Evolutionary conservation across 2,113 vertebrate genomes (phyloP).

Genomic region (Synodontis membranacea): DNA sequence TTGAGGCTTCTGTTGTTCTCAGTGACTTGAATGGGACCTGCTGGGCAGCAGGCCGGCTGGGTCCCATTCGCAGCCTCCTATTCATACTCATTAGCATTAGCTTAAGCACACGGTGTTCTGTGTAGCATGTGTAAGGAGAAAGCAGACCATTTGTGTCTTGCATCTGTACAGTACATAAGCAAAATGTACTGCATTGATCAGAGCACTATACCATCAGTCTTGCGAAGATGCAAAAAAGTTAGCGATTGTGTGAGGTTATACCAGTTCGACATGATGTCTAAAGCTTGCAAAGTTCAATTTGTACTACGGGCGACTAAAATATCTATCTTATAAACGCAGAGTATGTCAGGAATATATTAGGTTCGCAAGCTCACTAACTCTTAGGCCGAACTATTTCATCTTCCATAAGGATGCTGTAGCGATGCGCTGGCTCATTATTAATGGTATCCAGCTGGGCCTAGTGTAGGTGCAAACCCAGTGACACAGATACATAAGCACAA

Average conservation of each 20-base stretch:
- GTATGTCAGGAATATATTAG: conserved; percentile 8
- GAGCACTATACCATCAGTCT: background rate
- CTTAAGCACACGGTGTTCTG: conserved; percentile 41
- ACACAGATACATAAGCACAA: conserved; percentile 66
- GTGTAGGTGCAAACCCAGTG: conserved; percentile 71
- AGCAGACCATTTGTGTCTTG: background rate
- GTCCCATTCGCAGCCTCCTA: conserved; percentile 54
- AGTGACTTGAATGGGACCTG: conserved; percentile 70
- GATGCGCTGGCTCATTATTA: conserved; percentile 71
- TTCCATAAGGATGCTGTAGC: conserved; percentile 61
- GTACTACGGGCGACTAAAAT: background rate
- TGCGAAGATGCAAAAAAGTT: background rate
- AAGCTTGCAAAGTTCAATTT: background rate
- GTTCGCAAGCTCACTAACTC: conserved; percentile 9
- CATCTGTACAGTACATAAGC: background rate
- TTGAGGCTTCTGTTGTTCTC: conserved; percentile 74
- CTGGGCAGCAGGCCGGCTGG: conserved; percentile 63
- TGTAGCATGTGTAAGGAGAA: conserved; percentile 32
- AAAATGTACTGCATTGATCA: background rate
- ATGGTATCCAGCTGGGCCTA: conserved; percentile 78
- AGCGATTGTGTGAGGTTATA: background rate
- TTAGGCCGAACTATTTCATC: conserved; percentile 71
- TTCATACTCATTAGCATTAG: conserved; percentile 57
- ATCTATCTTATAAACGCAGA: background rate
- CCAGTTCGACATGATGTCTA: background rate